These are phyloP conservation scores for Eptatretus atami DNA, from an alignment of 2,797 vertebrate genomes.

Conservation along the genomic window DNA sequence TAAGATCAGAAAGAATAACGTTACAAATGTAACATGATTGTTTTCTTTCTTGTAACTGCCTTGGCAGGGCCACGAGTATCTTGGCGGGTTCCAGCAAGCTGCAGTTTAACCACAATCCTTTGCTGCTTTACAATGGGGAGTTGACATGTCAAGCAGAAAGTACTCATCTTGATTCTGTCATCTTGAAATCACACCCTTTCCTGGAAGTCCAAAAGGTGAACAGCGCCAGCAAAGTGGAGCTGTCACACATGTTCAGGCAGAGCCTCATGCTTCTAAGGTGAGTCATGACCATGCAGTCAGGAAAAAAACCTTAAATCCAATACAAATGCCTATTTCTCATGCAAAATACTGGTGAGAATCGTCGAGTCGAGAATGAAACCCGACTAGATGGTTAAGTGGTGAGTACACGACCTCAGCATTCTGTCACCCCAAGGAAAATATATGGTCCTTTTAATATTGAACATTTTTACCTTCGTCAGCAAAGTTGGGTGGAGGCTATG, in stretches of 20 bases:
- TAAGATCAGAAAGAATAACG: too few species aligned
- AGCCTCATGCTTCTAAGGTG: constrained; percentile 57
- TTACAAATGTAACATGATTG: too few species aligned
- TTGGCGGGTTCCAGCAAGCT: constrained; percentile 43
- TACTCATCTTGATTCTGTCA: constrained; percentile 39
- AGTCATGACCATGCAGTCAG: constrained; percentile 3
- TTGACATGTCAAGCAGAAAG: constrained; percentile 77
- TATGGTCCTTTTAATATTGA: too few species aligned
- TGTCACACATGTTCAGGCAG: constrained; percentile 27
- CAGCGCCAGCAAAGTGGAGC: constrained; percentile 11
- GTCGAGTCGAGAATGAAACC: background rate
- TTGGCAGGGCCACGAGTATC: constrained; percentile 39
- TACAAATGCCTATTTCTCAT: too few species aligned
- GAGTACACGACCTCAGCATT: too few species aligned
- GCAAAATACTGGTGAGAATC: too few species aligned
- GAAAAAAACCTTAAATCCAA: too few species aligned
- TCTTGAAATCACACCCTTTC: constrained; percentile 47
- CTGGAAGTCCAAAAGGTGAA: constrained; percentile 12
- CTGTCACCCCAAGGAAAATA: too few species aligned
- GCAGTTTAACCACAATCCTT: constrained; percentile 57
- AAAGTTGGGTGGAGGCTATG: too few species aligned
- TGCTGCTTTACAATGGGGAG: constrained; percentile 62
- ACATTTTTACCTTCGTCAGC: too few species aligned
- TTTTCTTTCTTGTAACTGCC: constrained; percentile 1
- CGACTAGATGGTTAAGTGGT: too few species aligned